Evolutionary conservation across 2,797 vertebrate species (phyloP).

Genomic region (Sylvilagus floridanus): DNA sequence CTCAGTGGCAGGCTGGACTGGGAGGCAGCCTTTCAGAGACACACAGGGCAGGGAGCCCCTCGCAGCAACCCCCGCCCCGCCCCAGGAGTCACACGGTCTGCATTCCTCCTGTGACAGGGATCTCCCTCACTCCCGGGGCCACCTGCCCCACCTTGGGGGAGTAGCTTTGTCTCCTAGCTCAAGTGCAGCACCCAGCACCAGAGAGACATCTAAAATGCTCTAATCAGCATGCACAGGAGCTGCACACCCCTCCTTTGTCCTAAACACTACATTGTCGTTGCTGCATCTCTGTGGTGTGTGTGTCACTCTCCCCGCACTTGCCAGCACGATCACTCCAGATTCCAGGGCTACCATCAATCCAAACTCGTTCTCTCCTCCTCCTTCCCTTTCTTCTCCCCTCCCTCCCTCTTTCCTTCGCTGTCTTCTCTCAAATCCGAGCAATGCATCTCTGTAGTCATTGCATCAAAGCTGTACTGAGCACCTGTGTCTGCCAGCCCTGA

Average conservation of each 20-base stretch:
- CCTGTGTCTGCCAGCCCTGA: neutral
- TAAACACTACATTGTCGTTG: neutral
- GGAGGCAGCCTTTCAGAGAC: neutral
- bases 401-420: neutral
- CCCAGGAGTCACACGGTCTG: neutral
- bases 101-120: neutral
- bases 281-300: neutral
- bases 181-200: neutral
- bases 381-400: neutral
- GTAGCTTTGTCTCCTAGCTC: neutral
- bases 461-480: neutral
- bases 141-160: neutral
- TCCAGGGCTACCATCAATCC: neutral
- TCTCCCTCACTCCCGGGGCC: neutral
- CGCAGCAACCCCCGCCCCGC: too few species aligned
- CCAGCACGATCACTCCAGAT: neutral
- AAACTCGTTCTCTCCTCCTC: neutral
- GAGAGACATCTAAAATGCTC: neutral
- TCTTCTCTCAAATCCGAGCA: neutral
- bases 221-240: neutral
- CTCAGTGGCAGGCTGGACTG: neutral
- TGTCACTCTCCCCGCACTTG: neutral
- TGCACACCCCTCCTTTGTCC: neutral
- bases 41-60: neutral
- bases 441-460: neutral